Evolutionary conservation across 2,888 invertebrate species (phyloP).

Genomic region (Willowsia nigromaculata): DNA sequence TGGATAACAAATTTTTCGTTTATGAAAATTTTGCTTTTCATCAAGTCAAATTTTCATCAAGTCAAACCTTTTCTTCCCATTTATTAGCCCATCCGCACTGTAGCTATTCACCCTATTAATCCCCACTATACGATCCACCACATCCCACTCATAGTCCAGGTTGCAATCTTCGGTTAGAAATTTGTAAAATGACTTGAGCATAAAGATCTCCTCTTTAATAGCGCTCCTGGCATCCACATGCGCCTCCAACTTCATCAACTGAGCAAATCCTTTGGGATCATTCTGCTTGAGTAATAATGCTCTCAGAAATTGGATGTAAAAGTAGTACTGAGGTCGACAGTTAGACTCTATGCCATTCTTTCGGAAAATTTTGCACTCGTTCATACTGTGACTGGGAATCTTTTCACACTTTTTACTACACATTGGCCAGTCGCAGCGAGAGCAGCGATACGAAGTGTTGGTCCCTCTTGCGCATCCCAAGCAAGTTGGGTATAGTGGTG

Average conservation of each 20-base stretch:
- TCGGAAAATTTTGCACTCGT: slow-evolving; percentile 71
- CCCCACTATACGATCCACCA: slow-evolving; percentile 63
- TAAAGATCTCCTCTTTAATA: slow-evolving; percentile 45
- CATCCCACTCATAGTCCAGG: slow-evolving; percentile 51
- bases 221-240: slow-evolving; percentile 49
- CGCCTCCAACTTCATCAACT: slow-evolving; percentile 65
- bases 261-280: slow-evolving; percentile 43
- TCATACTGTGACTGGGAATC: slow-evolving; percentile 54
- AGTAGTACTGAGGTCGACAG: slow-evolving; percentile 67
- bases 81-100: slow-evolving; percentile 62
- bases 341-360: slow-evolving; percentile 55
- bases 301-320: slow-evolving; percentile 68
- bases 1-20: background rate
- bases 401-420: slow-evolving; percentile 70
- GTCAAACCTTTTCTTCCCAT: slow-evolving; percentile 67
- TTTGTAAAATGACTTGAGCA: slow-evolving; percentile 62
- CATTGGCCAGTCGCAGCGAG: slow-evolving; percentile 70
- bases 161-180: slow-evolving; percentile 70
- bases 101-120: slow-evolving; percentile 71
- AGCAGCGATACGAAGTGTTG: slow-evolving; percentile 54
- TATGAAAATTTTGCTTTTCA: background rate
- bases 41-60: background rate
- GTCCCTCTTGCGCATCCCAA: slow-evolving; percentile 66
- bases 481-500: slow-evolving; percentile 68
- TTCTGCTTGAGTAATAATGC: slow-evolving; percentile 43